Percentiles rank a stretch among this genome's conserved stretches.
These are phyloP conservation scores for Drosophila vallismaia DNA, from an alignment of 2,888 invertebrate species.

Conservation along the genomic window DNA sequence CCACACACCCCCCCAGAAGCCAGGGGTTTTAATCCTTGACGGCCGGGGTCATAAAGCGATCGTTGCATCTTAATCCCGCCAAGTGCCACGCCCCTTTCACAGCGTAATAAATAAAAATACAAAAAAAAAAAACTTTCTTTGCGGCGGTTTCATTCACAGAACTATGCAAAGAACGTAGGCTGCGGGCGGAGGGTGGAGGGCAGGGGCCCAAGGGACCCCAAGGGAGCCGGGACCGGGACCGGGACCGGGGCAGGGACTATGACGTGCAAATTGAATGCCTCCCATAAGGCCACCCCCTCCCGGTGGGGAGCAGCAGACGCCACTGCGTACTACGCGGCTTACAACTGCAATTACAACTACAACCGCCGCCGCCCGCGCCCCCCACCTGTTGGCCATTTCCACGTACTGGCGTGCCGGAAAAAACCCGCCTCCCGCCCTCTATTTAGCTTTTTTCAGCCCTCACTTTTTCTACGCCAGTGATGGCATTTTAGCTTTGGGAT, in stretches of 20 bases:
- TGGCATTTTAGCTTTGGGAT: neutral
- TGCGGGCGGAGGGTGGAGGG: neutral
- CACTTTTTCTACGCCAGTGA: neutral
- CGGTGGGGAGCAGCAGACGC: constrained; percentile 3
- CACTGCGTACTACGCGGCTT: constrained; percentile 64
- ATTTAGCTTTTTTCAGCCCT: neutral
- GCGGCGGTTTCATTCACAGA: constrained; percentile 55
- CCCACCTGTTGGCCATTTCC: constrained; percentile 53
- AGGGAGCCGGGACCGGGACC: too few species aligned
- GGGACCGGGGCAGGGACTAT: neutral
- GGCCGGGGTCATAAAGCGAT: constrained; percentile 18
- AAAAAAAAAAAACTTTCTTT: constrained; percentile 49
- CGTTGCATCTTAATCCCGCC: constrained; percentile 18
- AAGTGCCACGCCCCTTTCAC: constrained; percentile 14
- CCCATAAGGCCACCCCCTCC: neutral
- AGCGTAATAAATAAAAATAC: constrained; percentile 17
- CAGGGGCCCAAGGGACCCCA: too few species aligned
- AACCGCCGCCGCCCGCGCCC: constrained; percentile 21
- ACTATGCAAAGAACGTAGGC: constrained; percentile 20
- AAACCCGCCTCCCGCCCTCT: neutral
- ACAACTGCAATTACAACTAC: constrained; percentile 69
- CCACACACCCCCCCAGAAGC: neutral
- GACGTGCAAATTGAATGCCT: constrained; percentile 25
- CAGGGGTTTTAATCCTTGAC: constrained; percentile 7
- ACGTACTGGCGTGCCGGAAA: neutral